Evolutionary conservation across 1,140 invertebrate genomes (phyloP), one percentile per base, ranked within the genome.

Genomic region (Vanessa atalanta): DNA sequence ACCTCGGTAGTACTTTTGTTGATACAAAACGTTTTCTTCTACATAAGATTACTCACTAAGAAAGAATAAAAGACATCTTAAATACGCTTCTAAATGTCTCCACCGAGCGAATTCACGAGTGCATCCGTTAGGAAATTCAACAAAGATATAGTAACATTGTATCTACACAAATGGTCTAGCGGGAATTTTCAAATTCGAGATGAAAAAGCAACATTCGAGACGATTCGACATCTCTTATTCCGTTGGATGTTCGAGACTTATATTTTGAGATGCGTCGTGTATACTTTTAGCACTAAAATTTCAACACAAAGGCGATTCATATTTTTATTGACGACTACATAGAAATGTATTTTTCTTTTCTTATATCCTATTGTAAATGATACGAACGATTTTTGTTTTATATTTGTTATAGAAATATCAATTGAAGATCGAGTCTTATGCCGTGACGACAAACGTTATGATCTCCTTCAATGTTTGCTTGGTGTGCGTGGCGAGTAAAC

Each of bases 151-250:
- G 69, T 71, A 47, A 71, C 60, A 37, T 71, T 65, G 63, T 65
- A 47, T 48, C 69, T 26, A 31, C 61, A 61, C 70, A 55, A 71
- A 71, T 55, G 70, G 60, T n/a, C 48, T 9, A 14, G 14, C 70
- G 16, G 43, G 48, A 70, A 70, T 70, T 63, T 55, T 75, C 50
- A 75, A 75, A 70, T 64, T 31, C 67, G 20, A 51, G 65, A 73
- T 73, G 64, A 72, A 76, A 76, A 76, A 71, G 69, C 57, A 76
- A 70, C 67, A 70, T 75, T 70, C 64, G 63, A 60, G 48, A 31
- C 37, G 70, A 51, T 71, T 76, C 65, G 74, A 48, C 74, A 76
- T 76, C 74, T 76, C 67, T 67, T 76, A 76, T 76, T 76, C 74
- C 50, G 48, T 76, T 63, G 70, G 55, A 72, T 48, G 43, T 47